Conservation (phyloP, 2,113 vertebrate genomes). For the Grallaria varia region DNA sequence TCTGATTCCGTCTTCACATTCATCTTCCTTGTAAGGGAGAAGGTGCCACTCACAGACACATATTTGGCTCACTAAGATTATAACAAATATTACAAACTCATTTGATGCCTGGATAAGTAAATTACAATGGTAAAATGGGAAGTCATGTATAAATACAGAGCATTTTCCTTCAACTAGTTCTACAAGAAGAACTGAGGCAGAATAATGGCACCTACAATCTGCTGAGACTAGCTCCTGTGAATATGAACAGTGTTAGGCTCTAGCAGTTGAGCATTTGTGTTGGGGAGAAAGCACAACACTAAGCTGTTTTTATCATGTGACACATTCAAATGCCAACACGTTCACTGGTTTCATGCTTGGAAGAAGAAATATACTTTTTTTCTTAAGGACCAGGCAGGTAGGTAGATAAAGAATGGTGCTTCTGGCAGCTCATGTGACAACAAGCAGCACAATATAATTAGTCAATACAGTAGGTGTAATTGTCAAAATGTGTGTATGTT, state of each 20-base stretch:
- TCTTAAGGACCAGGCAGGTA: not conserved
- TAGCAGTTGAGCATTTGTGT: not conserved
- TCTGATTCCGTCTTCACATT: not conserved
- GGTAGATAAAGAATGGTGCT: not conserved
- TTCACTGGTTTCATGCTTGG: not conserved
- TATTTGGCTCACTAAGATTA: not conserved
- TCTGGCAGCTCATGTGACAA: not conserved
- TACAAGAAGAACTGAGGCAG: not conserved
- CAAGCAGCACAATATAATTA: not conserved
- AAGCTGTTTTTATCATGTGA: not conserved
- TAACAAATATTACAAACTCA: not conserved
- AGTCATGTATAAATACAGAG: not conserved
- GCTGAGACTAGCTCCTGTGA: not conserved
- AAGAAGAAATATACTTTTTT: not conserved
- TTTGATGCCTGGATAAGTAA: not conserved
- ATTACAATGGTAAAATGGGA: not conserved
- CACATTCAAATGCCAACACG: not conserved
- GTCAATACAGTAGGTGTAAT: not conserved
- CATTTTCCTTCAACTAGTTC: not conserved
- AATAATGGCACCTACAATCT: not conserved
- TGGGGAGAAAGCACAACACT: not conserved
- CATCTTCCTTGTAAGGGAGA: not conserved
- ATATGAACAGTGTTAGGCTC: not conserved
- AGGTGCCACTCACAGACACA: not conserved
- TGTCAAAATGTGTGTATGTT: not conserved